These are phyloP conservation scores for Leuciscus waleckii DNA, from an alignment of 2,797 vertebrate species.

Conservation along the genomic window DNA sequence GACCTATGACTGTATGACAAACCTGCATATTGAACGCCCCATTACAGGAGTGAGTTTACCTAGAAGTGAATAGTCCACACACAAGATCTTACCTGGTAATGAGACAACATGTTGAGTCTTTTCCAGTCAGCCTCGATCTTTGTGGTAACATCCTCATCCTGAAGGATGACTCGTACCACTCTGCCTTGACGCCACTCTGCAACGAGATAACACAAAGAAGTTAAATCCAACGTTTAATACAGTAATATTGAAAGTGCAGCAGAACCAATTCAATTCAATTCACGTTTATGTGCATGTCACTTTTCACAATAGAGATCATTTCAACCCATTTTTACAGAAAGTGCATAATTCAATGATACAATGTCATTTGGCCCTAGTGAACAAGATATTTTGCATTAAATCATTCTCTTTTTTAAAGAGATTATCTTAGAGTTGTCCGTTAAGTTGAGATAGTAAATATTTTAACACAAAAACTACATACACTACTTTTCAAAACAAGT, in stretches of 20 bases:
- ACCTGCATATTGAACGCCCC: not conserved
- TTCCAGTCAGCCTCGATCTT: slow-evolving; percentile 99
- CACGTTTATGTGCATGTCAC: not conserved
- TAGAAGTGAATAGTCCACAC: not conserved
- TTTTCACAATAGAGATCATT: not conserved
- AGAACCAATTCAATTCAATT: not conserved
- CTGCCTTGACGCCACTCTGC: slow-evolving; percentile 95
- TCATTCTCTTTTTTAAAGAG: not conserved
- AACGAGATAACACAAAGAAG: not conserved
- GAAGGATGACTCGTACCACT: slow-evolving; percentile 90
- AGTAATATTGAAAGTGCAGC: not conserved
- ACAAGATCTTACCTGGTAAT: slow-evolving; percentile 78
- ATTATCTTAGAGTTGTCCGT: not conserved
- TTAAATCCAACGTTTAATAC: not conserved
- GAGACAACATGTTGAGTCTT: slow-evolving; percentile 92
- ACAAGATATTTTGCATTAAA: not conserved
- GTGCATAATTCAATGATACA: not conserved
- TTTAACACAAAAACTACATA: not conserved
- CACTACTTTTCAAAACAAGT: not conserved
- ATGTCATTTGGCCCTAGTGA: not conserved
- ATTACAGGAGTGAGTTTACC: slow-evolving; percentile 1
- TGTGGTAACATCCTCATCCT: slow-evolving; percentile 95
- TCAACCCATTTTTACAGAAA: not conserved
- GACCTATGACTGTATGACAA: not conserved
- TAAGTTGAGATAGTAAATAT: no score